A percentile compares a stretch with the other conserved stretches of the same genome.
Evolutionary conservation across 2,888 invertebrate genomes (phyloP).

Genomic region (Yponomeuta sedellus): DNA sequence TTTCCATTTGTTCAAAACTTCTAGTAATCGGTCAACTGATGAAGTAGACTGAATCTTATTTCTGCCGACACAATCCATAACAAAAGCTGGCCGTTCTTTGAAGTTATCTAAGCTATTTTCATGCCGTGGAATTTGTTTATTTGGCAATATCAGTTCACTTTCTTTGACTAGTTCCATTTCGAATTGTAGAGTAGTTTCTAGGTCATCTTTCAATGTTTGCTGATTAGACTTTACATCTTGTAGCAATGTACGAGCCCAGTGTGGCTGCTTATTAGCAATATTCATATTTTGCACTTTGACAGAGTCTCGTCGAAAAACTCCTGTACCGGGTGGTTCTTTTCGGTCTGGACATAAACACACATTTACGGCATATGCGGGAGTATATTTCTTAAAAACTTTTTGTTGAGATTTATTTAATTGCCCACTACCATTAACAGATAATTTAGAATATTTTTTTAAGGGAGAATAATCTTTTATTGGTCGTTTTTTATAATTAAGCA

Average conservation of each 20-base stretch:
- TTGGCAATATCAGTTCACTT: neutral
- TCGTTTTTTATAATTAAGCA: neutral
- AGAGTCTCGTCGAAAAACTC: neutral
- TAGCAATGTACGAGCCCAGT: neutral
- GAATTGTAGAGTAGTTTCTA: neutral
- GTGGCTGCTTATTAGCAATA: neutral
- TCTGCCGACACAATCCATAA: slow-evolving; percentile 39
- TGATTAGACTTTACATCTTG: neutral
- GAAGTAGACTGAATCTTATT: slow-evolving; percentile 54
- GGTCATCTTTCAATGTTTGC: neutral
- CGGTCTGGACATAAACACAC: neutral
- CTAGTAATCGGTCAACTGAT: slow-evolving; percentile 53
- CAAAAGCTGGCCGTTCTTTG: neutral
- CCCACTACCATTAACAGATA: neutral
- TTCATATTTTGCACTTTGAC: neutral
- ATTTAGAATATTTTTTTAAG: neutral
- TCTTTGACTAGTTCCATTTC: neutral
- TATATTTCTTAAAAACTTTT: neutral
- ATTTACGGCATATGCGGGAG: neutral
- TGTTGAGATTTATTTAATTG: neutral
- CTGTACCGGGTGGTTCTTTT: neutral
- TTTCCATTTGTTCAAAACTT: slow-evolving; percentile 44
- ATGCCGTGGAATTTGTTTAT: neutral
- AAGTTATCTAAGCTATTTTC: neutral
- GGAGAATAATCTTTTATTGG: neutral